These are phyloP conservation scores for Bos javanicus DNA, from an alignment of 2,113 vertebrate genomes.

Conservation along the genomic window DNA sequence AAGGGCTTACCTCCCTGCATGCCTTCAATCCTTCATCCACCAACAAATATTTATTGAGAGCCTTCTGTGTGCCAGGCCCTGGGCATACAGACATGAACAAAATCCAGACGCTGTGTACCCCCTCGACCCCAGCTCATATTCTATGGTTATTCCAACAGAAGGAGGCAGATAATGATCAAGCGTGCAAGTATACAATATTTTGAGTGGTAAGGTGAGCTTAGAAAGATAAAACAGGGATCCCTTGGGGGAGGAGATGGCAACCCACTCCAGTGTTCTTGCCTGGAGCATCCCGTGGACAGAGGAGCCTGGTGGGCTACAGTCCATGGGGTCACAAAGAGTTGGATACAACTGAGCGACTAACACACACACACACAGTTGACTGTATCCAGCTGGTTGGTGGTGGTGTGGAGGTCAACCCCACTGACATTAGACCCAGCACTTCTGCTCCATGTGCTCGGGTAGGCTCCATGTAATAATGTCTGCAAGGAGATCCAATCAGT, in stretches of 20 bases:
- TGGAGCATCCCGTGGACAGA: not conserved
- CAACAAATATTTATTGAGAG: not conserved
- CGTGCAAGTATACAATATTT: not conserved
- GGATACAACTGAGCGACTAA: accelerated
- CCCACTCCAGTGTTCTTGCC: not conserved
- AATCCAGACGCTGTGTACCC: not conserved
- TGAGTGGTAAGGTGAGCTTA: not conserved
- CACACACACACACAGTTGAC: not conserved
- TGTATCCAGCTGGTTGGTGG: not conserved
- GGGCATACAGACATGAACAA: too few species aligned
- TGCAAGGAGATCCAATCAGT: not conserved
- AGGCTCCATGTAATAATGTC: not conserved
- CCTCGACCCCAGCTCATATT: accelerated
- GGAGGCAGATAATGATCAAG: not conserved
- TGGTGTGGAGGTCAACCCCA: not conserved
- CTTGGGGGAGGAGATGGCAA: not conserved
- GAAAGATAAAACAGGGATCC: not conserved
- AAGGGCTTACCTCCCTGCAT: not conserved
- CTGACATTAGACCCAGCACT: not conserved
- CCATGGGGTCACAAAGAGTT: not conserved
- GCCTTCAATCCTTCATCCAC: not conserved
- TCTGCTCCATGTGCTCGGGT: not conserved
- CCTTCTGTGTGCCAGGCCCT: not conserved
- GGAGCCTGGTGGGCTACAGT: not conserved
- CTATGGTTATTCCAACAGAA: not conserved